These are phyloP conservation scores for Gymnarchus niloticus DNA, from an alignment of 2,113 vertebrate species.

Conservation along the genomic window DNA sequence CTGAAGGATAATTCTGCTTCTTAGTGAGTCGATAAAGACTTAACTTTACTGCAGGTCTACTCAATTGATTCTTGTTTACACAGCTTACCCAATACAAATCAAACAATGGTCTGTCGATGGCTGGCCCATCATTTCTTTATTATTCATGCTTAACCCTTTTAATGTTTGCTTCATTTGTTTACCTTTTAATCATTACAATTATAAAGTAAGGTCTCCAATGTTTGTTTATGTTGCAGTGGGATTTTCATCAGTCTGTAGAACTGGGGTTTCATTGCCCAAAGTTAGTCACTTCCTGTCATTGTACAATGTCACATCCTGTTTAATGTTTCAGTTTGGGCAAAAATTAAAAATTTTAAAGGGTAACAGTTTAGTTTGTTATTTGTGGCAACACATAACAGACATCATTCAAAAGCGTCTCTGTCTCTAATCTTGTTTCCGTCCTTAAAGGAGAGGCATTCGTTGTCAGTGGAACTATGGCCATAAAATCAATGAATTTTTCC, in stretches of 20 bases:
- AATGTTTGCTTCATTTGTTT: background rate
- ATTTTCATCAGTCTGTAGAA: background rate
- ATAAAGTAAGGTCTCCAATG: background rate
- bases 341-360: background rate
- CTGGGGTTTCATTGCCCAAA: background rate
- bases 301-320: background rate
- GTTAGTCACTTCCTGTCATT: background rate
- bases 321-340: no score
- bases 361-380: background rate
- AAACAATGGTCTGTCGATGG: background rate
- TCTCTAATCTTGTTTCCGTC: background rate
- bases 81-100: conserved; percentile 15
- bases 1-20: conserved; percentile 19
- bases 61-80: conserved; percentile 16
- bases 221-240: background rate
- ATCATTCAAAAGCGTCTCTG: background rate
- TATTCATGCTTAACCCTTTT: background rate
- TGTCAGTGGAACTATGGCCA: background rate
- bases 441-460: background rate
- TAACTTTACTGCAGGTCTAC: conserved; percentile 17
- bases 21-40: conserved; percentile 21
- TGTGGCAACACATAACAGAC: background rate
- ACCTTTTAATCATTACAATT: background rate
- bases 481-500: background rate
- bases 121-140: conserved; percentile 7